Conservation (phyloP, 2,888 invertebrate genomes). For the Koerneria pararmatus region DNA sequence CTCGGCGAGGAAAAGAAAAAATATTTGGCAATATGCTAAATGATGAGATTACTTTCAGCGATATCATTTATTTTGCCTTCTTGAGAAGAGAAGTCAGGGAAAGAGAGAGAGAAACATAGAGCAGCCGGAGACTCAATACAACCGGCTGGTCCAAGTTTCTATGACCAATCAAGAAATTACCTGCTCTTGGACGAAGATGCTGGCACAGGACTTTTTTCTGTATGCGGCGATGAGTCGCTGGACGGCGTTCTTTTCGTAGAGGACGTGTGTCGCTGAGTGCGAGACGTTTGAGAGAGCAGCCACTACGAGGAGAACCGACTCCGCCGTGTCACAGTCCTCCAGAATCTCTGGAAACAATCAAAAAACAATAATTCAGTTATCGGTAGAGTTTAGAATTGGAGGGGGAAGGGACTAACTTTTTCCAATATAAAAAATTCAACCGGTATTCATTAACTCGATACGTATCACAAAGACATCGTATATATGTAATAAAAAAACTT, state of each 20-base stretch:
- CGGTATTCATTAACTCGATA: not conserved
- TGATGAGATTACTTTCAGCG: too few species aligned
- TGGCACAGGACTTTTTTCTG: constrained; percentile 35
- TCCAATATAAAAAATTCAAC: too few species aligned
- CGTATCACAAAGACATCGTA: too few species aligned
- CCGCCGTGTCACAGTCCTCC: constrained; percentile 44
- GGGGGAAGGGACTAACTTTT: too few species aligned
- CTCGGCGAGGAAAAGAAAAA: too few species aligned
- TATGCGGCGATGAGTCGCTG: constrained; percentile 39
- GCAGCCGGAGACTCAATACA: too few species aligned
- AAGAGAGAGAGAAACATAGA: too few species aligned
- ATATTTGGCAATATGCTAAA: too few species aligned
- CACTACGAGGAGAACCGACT: constrained; percentile 47
- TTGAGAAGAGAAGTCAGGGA: too few species aligned
- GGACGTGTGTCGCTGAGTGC: constrained; percentile 22
- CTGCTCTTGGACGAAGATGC: constrained; percentile 55
- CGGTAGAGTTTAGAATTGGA: not conserved
- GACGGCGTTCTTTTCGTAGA: constrained; percentile 47
- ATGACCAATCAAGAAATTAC: constrained; percentile 18
- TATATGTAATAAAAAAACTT: too few species aligned
- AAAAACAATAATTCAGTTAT: constrained; percentile 14
- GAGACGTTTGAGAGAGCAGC: constrained; percentile 54
- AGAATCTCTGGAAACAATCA: constrained; percentile 34
- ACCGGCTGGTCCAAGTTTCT: too few species aligned
- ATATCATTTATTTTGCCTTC: too few species aligned